Evolutionary conservation across 2,797 vertebrate species (phyloP).

Genomic region (Lophotriccus pileatus): DNA sequence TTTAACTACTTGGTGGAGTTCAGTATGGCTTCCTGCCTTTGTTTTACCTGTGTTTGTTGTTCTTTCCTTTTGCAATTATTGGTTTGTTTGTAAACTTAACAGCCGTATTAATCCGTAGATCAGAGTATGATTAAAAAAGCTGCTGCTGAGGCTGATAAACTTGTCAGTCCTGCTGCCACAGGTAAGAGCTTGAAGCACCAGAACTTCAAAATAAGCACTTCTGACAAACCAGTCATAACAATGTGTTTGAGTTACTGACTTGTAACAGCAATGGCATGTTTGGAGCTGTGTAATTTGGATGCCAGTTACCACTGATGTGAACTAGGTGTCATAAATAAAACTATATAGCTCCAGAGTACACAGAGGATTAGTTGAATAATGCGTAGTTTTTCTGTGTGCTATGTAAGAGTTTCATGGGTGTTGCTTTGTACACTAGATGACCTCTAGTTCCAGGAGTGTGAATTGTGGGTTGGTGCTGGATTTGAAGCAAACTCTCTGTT

Average conservation of each 20-base stretch:
- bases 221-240: neutral
- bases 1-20: neutral
- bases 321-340: slow-evolving; percentile 8
- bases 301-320: neutral
- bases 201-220: neutral
- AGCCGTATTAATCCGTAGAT: slow-evolving; percentile 71
- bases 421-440: neutral
- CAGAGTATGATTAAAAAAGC: slow-evolving; percentile 79
- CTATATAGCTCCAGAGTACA: neutral
- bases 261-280: neutral
- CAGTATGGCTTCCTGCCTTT: slow-evolving; percentile 37
- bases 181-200: slow-evolving; percentile 73
- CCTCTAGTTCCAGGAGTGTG: neutral
- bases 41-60: slow-evolving; percentile 45
- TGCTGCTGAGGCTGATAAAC: slow-evolving; percentile 74
- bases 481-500: neutral
- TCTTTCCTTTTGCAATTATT: slow-evolving; percentile 55
- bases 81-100: slow-evolving; percentile 51
- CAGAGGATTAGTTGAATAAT: neutral
- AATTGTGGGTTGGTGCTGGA: neutral
- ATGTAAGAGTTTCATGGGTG: neutral
- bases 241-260: neutral
- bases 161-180: slow-evolving; percentile 75
- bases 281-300: neutral
- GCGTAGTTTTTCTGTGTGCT: neutral